Evolutionary conservation across 53 echinoderm and acorn worm genomes (phyloP), one percentile per base, ranked within the genome.

Genomic region (Henricia sp.): DNA sequence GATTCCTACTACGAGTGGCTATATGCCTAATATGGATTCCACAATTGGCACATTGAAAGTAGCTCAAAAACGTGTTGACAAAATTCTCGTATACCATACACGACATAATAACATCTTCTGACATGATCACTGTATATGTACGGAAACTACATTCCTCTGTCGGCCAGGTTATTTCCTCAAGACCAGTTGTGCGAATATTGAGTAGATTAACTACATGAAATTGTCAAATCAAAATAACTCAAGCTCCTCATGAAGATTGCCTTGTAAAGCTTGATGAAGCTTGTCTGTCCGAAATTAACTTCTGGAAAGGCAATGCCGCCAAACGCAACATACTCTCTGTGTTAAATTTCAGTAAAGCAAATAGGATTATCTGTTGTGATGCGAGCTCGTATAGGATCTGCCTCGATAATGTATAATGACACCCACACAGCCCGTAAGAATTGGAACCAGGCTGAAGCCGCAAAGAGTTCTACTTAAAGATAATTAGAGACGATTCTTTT

Each of bases 401-500:
- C 73, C 16, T 73, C 71, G 3, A 57, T 71, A 29, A 46, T 85
- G 1, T 71, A 35, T 4, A 59, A 65, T 19, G 46, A 46, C 37
- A 21, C 9, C 21, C 50, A 37, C 41, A 48, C 57, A 8, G 58
- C 75, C 6, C 84, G 72, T 82, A 82, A 64, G 82, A 89, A 72
- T 37, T 91, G 67, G 76, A 50, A 37, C 59, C 71, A 19, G 33
- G 48, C 73, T 59, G 77, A 39, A 70, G 42, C 24, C 32, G 58
- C 4, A 3, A 23, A 30, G 52, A 85, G 85, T 63, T 85, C 85
- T 13, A 85, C 85, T 14, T 85, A 66, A 74, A 44, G 85, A 0
- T 64, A 85, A 33, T 25, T 74, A 17, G 34, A 84, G 25, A 52
- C 84, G 21, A 55, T 84, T 20, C 13, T 36, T 9, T 54, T 68